Base-by-base conservation (phyloP, 2,113 vertebrate genomes). In the Odontesthes bonariensis region DNA sequence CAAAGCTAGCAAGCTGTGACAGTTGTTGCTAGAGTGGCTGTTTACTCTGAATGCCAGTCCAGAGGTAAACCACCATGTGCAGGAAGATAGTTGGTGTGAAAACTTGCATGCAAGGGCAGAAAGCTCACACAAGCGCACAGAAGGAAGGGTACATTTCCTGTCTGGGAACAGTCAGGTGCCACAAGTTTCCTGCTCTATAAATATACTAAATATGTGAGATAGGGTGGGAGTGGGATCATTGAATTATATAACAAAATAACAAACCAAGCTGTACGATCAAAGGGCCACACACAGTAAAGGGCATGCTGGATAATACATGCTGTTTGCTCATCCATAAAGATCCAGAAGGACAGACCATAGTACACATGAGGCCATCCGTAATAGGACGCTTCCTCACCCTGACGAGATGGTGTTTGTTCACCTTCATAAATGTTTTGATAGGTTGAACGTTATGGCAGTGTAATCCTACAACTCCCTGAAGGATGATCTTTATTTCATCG, bases 271-370 rank as follows among this genome's bases (percentile, higher is more conserved):
- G 69, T 69, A 38, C 8, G 47, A 87, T 88, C 79, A 86, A 79
- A 90, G 73, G 73, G 56, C 55, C 56, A 62, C 68, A 69, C 67
- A 70, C 74, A 70, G 67, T 17, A 20, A 75, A 51, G 46, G 69
- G 79, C 82, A 77, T n/a, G 22, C 65, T 79, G 79, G 83, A 79
- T 84, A 87, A 88, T 79, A 72, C 70, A 79, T 27, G 54, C 64
- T 89, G 86, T 92, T 90, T 91, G 88, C 69, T 86, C 89, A 89
- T 80, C 88, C 83, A 91, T 89, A 89, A 88, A 90, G 73, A 72
- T 69, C 66, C 53, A 68, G 57, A 55, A 79, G 73, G 75, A 82
- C 69, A 69, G 91, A 88, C 70, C 90, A 91, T 71, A 91, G 83
- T 91, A 84, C 89, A 79, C 70, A 82, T 65, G 42, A 65, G 62